phyloP scores from a whole-genome alignment of 2,797 vertebrate genomes.

The Mormyrus hasselquistii region DNA sequence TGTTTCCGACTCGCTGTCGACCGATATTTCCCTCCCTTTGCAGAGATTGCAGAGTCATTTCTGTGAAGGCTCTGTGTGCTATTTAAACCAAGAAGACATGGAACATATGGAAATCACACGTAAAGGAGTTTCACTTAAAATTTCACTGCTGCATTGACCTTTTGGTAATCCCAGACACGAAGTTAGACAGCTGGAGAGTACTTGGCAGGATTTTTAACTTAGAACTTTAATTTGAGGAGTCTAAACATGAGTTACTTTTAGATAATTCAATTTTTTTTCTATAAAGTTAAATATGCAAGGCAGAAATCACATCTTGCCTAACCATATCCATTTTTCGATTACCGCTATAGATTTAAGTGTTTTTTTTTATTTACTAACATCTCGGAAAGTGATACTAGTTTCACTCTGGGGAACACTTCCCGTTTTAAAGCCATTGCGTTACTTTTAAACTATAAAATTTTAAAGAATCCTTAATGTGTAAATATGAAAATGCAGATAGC shows the following conservation, averaged over 20 bases:
- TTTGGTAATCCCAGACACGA: background rate
- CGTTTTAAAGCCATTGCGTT: background rate
- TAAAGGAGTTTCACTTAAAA: background rate
- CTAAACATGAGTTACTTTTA: background rate
- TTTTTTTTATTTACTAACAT: background rate
- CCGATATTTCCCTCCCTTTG: background rate
- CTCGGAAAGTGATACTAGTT: background rate
- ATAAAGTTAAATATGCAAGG: background rate
- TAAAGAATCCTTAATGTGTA: background rate
- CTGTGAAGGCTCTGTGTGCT: background rate
- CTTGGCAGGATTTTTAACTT: background rate
- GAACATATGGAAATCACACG: background rate
- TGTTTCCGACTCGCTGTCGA: background rate
- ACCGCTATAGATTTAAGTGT: background rate
- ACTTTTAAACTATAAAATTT: background rate
- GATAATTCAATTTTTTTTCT: background rate
- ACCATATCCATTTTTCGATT: background rate
- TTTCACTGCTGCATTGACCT: background rate
- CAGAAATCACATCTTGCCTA: background rate
- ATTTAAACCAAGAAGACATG: background rate
- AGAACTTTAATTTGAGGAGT: background rate
- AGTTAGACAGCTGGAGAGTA: background rate
- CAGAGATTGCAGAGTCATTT: background rate
- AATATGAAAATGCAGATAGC: background rate
- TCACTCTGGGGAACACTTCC: background rate